Conservation (phyloP, 2,888 invertebrate species). For the Oligia fasciuncula region DNA sequence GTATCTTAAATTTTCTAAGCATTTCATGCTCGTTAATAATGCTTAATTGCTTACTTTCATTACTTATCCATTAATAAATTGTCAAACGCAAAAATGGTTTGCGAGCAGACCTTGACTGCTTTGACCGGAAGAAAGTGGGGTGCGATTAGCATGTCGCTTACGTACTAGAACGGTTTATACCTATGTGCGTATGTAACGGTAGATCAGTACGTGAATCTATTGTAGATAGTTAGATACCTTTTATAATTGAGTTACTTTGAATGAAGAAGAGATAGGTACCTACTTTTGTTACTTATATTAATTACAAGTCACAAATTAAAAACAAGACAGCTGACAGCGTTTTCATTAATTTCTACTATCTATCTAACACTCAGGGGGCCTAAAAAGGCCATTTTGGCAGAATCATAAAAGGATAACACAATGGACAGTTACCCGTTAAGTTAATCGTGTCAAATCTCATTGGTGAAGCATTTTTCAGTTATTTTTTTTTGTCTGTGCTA, state of each 20-base stretch:
- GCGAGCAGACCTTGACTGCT: constrained; percentile 69
- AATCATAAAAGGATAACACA: too few species aligned
- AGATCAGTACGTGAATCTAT: constrained; percentile 49
- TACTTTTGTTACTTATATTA: neutral
- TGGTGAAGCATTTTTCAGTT: too few species aligned
- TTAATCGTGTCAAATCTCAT: too few species aligned
- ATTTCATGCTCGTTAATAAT: constrained; percentile 49
- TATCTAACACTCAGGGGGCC: too few species aligned
- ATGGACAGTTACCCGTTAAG: too few species aligned
- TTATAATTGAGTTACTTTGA: constrained; percentile 7
- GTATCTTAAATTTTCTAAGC: constrained; percentile 2
- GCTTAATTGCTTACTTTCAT: constrained; percentile 59
- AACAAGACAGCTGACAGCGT: neutral
- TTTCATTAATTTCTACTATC: neutral
- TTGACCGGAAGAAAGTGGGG: constrained; percentile 76
- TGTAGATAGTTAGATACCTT: constrained; percentile 14
- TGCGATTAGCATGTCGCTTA: constrained; percentile 73
- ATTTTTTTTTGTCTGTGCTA: too few species aligned
- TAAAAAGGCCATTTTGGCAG: too few species aligned
- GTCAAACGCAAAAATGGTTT: constrained; percentile 47
- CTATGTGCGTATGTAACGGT: constrained; percentile 56
- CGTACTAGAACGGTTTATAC: constrained; percentile 62
- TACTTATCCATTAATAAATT: too few species aligned
- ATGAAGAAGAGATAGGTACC: neutral
- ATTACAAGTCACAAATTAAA: neutral